Evolutionary conservation across 2,888 invertebrate genomes (phyloP).

Genomic region (Reticulitermes lucifugus): DNA sequence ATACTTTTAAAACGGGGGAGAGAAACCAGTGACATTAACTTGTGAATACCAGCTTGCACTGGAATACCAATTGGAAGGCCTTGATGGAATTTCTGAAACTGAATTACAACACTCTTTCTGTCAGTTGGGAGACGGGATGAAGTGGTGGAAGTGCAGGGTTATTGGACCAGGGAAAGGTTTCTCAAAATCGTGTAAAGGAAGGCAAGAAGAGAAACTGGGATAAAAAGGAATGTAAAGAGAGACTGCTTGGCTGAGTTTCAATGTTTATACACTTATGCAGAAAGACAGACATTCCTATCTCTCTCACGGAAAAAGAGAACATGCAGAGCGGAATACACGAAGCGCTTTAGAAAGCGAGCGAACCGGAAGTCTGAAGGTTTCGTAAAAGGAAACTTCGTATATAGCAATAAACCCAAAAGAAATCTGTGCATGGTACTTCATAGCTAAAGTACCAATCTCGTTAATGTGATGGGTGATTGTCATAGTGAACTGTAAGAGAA

Average conservation of each 20-base stretch:
- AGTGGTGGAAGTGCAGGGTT: neutral
- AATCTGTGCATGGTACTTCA: too few species aligned
- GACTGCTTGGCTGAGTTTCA: conserved; percentile 25
- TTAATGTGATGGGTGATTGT: too few species aligned
- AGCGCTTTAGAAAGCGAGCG: neutral
- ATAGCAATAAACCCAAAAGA: neutral
- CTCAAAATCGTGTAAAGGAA: conserved; percentile 19
- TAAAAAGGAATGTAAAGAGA: conserved; percentile 4
- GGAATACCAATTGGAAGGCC: conserved; percentile 21
- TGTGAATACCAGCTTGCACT: conserved; percentile 17
- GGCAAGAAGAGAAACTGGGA: conserved; percentile 18
- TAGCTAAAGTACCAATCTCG: too few species aligned
- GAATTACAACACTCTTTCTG: conserved; percentile 14
- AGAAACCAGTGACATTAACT: conserved; percentile 22
- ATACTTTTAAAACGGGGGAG: neutral
- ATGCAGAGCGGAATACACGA: neutral
- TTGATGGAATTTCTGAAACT: conserved; percentile 29
- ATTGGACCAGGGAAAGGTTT: conserved; percentile 24
- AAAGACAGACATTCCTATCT: neutral
- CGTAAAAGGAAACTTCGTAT: neutral
- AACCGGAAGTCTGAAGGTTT: neutral
- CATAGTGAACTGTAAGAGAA: too few species aligned
- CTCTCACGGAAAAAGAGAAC: neutral
- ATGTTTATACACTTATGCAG: conserved; percentile 15
- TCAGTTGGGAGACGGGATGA: neutral